Evolutionary conservation across 2,797 vertebrate genomes (phyloP).

Genomic region (Diplodus sargus): DNA sequence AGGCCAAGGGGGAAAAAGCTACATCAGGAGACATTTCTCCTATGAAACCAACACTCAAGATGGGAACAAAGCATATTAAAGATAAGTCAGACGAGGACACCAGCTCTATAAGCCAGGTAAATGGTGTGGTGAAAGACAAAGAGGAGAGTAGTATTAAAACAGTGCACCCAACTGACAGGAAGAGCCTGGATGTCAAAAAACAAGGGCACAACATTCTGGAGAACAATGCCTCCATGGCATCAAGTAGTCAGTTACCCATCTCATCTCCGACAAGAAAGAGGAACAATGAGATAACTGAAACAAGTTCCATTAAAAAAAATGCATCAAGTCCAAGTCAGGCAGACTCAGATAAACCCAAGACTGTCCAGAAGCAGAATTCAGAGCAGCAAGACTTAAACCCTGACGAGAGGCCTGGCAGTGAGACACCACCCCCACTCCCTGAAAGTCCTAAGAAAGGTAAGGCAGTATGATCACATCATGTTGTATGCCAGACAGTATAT

Average conservation of each 20-base stretch:
- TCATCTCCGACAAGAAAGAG: conserved; percentile 67
- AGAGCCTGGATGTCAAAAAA: conserved; percentile 56
- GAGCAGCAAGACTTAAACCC: conserved; percentile 53
- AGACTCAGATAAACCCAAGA: conserved; percentile 46
- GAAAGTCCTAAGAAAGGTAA: conserved; percentile 75
- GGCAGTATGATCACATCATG: not conserved
- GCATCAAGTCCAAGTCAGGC: conserved; percentile 34
- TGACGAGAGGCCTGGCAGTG: conserved; percentile 46
- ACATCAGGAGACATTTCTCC: conserved; percentile 57
- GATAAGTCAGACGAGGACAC: conserved; percentile 57
- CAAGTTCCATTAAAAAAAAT: conserved; percentile 53
- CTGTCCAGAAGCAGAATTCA: conserved; percentile 46
- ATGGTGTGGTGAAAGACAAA: conserved; percentile 53
- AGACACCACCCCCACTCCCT: conserved; percentile 18
- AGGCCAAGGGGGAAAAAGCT: conserved; percentile 49
- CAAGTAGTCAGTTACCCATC: conserved; percentile 74
- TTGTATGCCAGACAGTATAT: not conserved
- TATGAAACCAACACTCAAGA: conserved; percentile 55
- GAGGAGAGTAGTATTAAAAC: conserved; percentile 36
- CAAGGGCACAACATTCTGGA: conserved; percentile 47
- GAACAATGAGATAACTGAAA: conserved; percentile 44
- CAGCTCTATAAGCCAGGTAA: conserved; percentile 52
- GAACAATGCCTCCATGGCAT: conserved; percentile 35
- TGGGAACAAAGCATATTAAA: conserved; percentile 50
- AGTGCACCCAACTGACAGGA: conserved; percentile 33